Evolutionary conservation across 2,113 vertebrate genomes (phyloP).

Genomic region (Neomonachus schauinslandi): DNA sequence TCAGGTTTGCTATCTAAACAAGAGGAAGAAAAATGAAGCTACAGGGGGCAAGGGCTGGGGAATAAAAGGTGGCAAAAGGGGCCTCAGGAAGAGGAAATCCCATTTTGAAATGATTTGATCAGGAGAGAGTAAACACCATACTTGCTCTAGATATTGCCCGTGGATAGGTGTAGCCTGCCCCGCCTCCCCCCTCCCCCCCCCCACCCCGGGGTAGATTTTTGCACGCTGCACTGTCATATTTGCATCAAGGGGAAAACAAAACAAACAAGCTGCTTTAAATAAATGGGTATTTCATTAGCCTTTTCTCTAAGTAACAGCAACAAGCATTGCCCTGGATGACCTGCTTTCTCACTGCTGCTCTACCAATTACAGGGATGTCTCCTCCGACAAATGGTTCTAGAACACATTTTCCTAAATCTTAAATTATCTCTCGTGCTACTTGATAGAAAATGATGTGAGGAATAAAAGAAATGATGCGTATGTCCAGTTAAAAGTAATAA

Average conservation of each 20-base stretch:
- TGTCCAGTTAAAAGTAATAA: constrained; percentile 46
- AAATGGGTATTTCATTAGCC: constrained; percentile 31
- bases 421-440: constrained; percentile 43
- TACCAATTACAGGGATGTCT: not conserved
- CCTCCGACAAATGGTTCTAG: not conserved
- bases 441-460: constrained; percentile 32
- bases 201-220: not conserved
- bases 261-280: constrained; percentile 29
- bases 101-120: constrained; percentile 38
- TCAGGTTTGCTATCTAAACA: constrained; percentile 63
- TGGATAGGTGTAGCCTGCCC: not conserved
- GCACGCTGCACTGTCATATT: not conserved
- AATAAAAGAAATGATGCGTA: constrained; percentile 62
- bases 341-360: not conserved
- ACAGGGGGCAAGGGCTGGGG: not conserved
- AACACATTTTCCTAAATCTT: constrained; percentile 56
- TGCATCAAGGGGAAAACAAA: constrained; percentile 36
- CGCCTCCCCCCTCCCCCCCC: too few species aligned
- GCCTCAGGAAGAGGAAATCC: constrained; percentile 1
- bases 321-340: not conserved
- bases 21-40: constrained; percentile 50
- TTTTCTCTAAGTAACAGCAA: constrained; percentile 19
- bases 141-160: not conserved
- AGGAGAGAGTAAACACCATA: not conserved
- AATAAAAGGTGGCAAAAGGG: not conserved